phyloP scores from a whole-genome alignment of 2,797 vertebrate genomes.

The Anguilla megastoma region DNA sequence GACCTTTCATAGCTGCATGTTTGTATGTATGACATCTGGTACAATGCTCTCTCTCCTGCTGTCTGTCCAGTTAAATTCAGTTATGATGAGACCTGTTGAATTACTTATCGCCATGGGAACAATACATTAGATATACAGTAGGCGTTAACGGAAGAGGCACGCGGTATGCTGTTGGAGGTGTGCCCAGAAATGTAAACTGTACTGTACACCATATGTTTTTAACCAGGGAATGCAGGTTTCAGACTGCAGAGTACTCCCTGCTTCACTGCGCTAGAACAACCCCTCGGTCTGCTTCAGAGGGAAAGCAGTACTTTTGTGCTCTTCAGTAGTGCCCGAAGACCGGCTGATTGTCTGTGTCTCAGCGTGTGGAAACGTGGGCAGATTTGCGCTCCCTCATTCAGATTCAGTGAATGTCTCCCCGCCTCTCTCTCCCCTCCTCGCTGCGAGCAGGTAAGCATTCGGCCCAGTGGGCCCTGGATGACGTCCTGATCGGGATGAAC shows the following conservation, averaged over 20 bases:
- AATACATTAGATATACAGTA: not conserved
- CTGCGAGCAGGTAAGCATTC: conserved; percentile 84
- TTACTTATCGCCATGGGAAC: not conserved
- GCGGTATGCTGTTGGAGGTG: not conserved
- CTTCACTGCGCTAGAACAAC: no score
- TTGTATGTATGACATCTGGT: not conserved
- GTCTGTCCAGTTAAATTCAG: not conserved
- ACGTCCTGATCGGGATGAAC: conserved; percentile 95
- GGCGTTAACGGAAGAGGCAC: not conserved
- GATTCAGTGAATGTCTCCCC: not conserved
- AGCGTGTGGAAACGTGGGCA: not conserved
- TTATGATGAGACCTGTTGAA: not conserved
- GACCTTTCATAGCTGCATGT: not conserved
- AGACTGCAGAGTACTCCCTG: no score
- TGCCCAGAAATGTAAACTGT: not conserved
- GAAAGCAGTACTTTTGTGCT: not conserved
- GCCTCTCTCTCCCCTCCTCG: no score
- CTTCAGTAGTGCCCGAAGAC: not conserved
- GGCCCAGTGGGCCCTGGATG: conserved; percentile 95
- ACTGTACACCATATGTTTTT: not conserved
- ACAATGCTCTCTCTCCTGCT: not conserved
- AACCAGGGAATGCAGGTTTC: no score
- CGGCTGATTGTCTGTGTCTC: not conserved
- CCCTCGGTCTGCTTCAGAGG: no score
- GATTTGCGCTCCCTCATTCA: not conserved